Base-by-base conservation (phyloP, 1,140 invertebrate species). In the Neelides sp. region DNA sequence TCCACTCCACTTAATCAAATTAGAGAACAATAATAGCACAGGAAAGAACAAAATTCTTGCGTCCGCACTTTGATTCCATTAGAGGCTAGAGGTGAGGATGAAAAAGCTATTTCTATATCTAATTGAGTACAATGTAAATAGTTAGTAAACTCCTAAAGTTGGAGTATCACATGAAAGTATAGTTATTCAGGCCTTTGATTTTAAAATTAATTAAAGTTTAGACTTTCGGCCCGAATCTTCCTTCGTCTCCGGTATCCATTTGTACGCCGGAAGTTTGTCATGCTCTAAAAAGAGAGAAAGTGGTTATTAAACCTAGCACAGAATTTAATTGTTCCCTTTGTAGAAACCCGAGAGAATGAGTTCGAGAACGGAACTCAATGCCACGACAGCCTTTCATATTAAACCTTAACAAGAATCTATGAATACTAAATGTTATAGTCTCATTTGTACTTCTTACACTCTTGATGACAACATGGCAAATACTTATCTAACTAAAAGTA, bases 171-270 rank as follows among this genome's bases (percentile, higher is more conserved):
- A 1, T 42, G 13, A 20, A 15, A 15, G 10, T 40, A 2, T 12
- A 8, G 3, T 39, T 27, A 12, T 39, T 39, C 22, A 50, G 0
- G 26, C n/a, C 4, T 43, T 44, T 10, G 26, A 34, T 50, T 43
- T 27, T 1, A n/a, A n/a, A n/a, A n/a, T n/a, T n/a, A n/a, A n/a
- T n/a, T n/a, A n/a, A n/a, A n/a, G n/a, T n/a, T n/a, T n/a, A n/a
- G n/a, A n/a, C n/a, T n/a, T n/a, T n/a, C n/a, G n/a, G n/a, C n/a
- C n/a, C n/a, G n/a, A 28, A 13, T 27, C 19, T 36, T 13, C 36
- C 13, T 26, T 23, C 15, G 51, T 44, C 1, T 58, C 52, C 22
- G 58, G 58, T 44, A 60, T 60, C 58, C 58, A 60, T 37, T 50
- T 34, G 28, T 49, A 30, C 10, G 54, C 27, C 2, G 51, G 51